Percentiles rank a stretch among this genome's conserved stretches.
These are phyloP conservation scores for Canis aureus DNA, from an alignment of 2,113 vertebrate species.

Conservation along the genomic window DNA sequence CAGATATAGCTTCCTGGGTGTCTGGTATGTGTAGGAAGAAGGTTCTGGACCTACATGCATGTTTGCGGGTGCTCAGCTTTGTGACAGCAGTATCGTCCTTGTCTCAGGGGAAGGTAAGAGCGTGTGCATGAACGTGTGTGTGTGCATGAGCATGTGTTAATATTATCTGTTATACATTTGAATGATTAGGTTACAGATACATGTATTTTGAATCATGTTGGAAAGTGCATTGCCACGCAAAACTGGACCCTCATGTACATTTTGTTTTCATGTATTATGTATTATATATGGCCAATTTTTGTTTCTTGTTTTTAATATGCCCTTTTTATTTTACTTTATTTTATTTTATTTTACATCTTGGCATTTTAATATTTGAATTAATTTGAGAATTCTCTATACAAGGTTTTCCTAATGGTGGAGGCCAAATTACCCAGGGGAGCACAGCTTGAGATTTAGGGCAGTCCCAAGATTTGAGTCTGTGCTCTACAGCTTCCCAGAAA, in stretches of 20 bases:
- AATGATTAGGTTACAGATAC: background rate
- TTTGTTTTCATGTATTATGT: background rate
- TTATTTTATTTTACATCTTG: background rate
- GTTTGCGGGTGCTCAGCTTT: background rate
- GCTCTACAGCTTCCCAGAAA: background rate
- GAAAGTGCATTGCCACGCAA: background rate
- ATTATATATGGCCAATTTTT: background rate
- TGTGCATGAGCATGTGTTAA: background rate
- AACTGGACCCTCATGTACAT: background rate
- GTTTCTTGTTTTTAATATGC: background rate
- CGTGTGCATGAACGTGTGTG: background rate
- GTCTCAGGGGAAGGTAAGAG: background rate
- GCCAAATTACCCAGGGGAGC: background rate
- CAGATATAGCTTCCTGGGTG: background rate
- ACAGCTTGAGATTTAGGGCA: background rate
- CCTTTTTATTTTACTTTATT: background rate
- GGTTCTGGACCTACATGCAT: background rate
- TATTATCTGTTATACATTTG: background rate
- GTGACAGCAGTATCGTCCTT: background rate
- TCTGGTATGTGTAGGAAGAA: background rate
- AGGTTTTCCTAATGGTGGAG: background rate
- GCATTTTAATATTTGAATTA: background rate
- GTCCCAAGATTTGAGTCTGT: background rate
- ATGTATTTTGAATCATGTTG: background rate
- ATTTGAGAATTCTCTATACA: background rate